A percentile compares a stretch with the other conserved stretches of the same genome.
These are phyloP conservation scores for Hormaphis cornu DNA, from an alignment of 1,140 invertebrate species.

Conservation along the genomic window DNA sequence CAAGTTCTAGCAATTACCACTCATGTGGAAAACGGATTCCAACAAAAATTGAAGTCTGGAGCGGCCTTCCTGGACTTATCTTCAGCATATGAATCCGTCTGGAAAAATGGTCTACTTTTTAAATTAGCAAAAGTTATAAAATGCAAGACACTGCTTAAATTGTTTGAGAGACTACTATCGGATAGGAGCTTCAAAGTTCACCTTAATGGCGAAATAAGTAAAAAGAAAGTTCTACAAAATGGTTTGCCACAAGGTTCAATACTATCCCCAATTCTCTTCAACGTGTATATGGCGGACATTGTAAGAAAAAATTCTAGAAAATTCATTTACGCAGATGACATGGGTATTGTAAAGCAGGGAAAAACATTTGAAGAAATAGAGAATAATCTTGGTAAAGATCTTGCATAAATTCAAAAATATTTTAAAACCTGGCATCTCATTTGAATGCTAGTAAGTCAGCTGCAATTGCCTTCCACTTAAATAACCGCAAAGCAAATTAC, in stretches of 20 bases:
- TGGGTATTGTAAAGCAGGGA: neutral
- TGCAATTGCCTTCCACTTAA: too few species aligned
- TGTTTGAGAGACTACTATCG: neutral
- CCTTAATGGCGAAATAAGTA: neutral
- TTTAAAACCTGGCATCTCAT: slow-evolving; percentile 18
- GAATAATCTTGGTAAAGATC: neutral
- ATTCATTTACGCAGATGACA: slow-evolving; percentile 22
- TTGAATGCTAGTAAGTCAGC: neutral
- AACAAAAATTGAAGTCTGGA: slow-evolving; percentile 2
- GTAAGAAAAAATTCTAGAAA: neutral
- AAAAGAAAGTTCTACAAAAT: neutral
- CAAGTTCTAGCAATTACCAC: slow-evolving; percentile 28
- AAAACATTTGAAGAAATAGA: slow-evolving; percentile 6
- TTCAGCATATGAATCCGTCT: slow-evolving; percentile 28
- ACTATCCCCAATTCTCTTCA: neutral
- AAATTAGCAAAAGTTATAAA: neutral
- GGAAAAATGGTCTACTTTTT: neutral
- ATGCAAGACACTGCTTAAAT: neutral
- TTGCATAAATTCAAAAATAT: neutral
- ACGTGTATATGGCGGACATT: neutral
- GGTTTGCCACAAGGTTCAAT: slow-evolving; percentile 14
- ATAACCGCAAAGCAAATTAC: neutral
- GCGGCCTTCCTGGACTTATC: slow-evolving; percentile 27
- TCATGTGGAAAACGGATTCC: slow-evolving; percentile 30
- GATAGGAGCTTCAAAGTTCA: neutral